These are phyloP conservation scores for Azorinus chamasolen DNA, from an alignment of 2,888 invertebrate genomes.

Conservation along the genomic window DNA sequence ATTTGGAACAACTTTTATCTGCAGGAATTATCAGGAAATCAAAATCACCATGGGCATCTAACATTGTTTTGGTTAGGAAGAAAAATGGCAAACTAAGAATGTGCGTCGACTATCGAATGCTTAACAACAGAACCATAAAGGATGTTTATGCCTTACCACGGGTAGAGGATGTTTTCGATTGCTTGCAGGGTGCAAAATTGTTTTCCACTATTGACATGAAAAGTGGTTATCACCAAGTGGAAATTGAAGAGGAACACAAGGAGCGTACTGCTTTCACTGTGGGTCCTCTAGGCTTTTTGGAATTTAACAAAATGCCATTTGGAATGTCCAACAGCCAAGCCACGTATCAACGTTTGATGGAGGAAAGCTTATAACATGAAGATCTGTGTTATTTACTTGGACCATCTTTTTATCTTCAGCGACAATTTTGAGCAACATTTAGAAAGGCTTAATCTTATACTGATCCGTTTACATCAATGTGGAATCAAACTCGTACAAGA, in stretches of 20 bases:
- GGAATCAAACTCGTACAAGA: neutral
- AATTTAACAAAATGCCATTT: constrained; percentile 9
- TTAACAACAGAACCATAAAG: constrained; percentile 9
- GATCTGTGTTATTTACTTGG: neutral
- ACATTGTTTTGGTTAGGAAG: constrained; percentile 51
- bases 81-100: constrained; percentile 39
- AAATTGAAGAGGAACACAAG: no score
- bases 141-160: constrained; percentile 21
- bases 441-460: neutral
- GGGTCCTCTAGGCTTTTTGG: constrained; percentile 17
- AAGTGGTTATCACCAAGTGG: no score
- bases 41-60: constrained; percentile 18
- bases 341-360: constrained; percentile 6
- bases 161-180: no score
- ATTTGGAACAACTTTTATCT: constrained; percentile 43
- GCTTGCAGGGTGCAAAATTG: no score
- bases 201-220: no score
- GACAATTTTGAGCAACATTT: constrained; percentile 1
- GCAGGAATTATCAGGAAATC: constrained; percentile 55
- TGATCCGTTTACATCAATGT: neutral
- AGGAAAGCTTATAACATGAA: constrained; percentile 4
- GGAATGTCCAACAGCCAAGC: constrained; percentile 1
- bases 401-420: neutral
- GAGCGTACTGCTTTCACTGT: constrained; percentile 26
- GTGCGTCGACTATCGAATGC: constrained; percentile 12